phyloP scores from a whole-genome alignment of 2,888 invertebrate genomes.

The Erebia ligea region DNA sequence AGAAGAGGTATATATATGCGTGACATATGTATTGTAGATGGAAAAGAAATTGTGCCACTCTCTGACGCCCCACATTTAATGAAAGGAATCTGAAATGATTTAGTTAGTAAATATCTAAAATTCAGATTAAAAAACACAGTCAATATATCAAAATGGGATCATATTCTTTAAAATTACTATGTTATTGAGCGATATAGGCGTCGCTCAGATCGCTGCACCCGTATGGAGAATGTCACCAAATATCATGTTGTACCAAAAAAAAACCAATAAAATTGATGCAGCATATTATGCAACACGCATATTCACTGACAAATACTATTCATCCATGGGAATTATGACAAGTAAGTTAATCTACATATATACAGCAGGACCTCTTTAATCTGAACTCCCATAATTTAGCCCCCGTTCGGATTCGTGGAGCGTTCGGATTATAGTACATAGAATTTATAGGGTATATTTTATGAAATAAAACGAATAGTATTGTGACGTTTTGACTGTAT shows the following conservation, averaged over 20 bases:
- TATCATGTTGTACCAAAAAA: neutral
- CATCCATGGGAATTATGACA: neutral
- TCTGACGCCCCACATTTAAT: neutral
- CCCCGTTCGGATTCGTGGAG: too few species aligned
- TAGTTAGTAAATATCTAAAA: neutral
- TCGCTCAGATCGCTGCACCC: neutral
- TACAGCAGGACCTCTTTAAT: too few species aligned
- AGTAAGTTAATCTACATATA: neutral
- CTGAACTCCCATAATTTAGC: too few species aligned
- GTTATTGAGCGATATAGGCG: neutral
- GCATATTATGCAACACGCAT: neutral
- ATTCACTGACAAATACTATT: neutral
- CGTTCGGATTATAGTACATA: too few species aligned
- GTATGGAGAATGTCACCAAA: neutral
- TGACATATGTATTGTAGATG: neutral
- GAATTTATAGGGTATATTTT: too few species aligned
- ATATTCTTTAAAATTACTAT: neutral
- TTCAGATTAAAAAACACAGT: neutral
- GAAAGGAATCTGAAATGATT: neutral
- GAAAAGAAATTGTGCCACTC: neutral
- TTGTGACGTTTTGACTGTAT: too few species aligned
- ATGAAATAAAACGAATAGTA: too few species aligned
- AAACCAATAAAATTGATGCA: neutral
- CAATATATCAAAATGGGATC: neutral
- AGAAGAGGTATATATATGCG: neutral